phyloP scores from a whole-genome alignment of 53 echinoderm and acorn worm species.

The Actinopyga echinites region DNA sequence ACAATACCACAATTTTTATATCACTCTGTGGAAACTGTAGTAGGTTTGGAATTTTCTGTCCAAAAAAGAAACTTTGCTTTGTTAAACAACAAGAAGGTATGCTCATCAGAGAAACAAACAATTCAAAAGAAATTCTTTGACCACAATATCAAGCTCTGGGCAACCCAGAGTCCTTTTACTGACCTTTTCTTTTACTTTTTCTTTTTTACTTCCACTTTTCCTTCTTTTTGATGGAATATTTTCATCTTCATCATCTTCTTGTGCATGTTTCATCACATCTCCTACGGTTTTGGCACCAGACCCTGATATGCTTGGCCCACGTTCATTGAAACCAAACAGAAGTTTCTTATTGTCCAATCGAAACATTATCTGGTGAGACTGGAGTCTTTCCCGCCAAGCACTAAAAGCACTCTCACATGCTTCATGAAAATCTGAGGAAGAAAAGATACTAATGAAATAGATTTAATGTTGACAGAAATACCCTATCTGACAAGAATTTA shows the following conservation, averaged over 20 bases:
- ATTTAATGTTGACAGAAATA: no score
- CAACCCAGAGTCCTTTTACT: constrained; percentile 27
- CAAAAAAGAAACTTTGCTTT: no score
- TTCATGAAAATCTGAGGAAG: constrained; percentile 5
- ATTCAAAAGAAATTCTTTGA: no score
- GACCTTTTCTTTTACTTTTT: constrained; percentile 52
- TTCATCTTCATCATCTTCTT: neutral
- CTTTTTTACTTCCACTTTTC: constrained; percentile 53
- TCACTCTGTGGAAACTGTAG: no score
- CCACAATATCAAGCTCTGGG: no score
- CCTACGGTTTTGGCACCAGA: neutral
- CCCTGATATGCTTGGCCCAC: neutral
- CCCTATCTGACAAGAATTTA: no score
- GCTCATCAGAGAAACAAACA: no score
- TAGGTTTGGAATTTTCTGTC: no score
- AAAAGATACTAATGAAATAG: neutral
- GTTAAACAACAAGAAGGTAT: no score
- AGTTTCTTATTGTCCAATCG: neutral
- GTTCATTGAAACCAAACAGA: constrained; percentile 32
- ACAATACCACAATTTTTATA: no score
- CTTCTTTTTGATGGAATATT: neutral
- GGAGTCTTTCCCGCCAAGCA: neutral
- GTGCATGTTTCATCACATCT: neutral
- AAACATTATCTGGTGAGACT: neutral
- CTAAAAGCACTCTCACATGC: constrained; percentile 14